These are phyloP conservation scores for Phoeniculus purpureus DNA, from an alignment of 2,797 vertebrate species.

Conservation along the genomic window DNA sequence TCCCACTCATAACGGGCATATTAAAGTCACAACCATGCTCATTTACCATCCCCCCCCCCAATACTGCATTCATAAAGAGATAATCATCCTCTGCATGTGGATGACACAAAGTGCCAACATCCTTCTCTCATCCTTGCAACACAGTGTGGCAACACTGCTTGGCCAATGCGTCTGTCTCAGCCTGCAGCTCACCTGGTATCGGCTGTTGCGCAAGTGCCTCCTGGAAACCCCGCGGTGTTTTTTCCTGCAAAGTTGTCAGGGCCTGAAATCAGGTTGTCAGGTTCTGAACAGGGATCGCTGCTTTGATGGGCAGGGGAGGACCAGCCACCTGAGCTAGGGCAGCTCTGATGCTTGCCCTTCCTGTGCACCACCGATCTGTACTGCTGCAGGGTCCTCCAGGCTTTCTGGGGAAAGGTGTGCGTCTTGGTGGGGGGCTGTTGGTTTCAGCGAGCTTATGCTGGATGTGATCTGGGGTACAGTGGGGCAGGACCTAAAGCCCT, in stretches of 20 bases:
- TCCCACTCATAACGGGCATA: not conserved
- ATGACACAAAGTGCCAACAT: not conserved
- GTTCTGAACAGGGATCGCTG: not conserved
- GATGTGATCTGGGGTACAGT: not conserved
- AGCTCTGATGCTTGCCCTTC: fast-evolving
- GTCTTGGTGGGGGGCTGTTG: fast-evolving
- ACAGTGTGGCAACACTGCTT: not conserved
- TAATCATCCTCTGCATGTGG: not conserved
- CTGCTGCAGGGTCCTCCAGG: not conserved
- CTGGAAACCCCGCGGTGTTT: not conserved
- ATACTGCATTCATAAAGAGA: not conserved
- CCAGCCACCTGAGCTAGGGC: not conserved
- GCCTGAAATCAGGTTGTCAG: not conserved
- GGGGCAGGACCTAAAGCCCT: not conserved
- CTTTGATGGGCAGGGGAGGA: not conserved
- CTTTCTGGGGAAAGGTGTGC: not conserved
- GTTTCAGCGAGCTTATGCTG: not conserved
- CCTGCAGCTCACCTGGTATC: constrained; percentile 8
- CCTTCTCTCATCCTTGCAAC: not conserved
- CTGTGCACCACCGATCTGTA: not conserved
- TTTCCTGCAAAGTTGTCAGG: not conserved
- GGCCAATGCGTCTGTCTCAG: fast-evolving
- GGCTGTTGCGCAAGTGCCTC: constrained; percentile 7
- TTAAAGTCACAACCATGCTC: not conserved
- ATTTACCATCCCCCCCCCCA: not conserved